Evolutionary conservation across 92 coral and sea anemone species (phyloP).

Genomic region (Porites rus): DNA sequence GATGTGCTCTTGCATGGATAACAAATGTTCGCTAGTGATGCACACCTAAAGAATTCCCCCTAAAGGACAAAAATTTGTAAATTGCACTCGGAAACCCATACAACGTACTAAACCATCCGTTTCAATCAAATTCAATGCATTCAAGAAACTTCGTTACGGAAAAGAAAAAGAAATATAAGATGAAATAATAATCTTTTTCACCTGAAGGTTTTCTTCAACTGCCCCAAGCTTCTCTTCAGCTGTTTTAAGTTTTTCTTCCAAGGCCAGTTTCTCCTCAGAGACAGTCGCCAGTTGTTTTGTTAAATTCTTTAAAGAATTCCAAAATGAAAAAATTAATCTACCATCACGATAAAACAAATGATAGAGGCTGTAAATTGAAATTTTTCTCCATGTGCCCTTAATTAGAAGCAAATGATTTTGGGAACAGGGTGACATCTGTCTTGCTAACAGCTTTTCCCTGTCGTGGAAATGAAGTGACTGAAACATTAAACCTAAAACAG

Average conservation of each 20-base stretch:
- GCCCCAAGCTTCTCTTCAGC: neutral
- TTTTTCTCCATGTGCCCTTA: no score
- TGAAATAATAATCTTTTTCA: neutral
- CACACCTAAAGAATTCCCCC: neutral
- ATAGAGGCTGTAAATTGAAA: neutral
- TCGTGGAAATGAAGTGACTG: no score
- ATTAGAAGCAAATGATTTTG: no score
- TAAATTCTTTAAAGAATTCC: constrained; percentile 16
- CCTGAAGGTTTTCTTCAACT: constrained; percentile 28
- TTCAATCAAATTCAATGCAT: no score
- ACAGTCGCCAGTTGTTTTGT: constrained; percentile 10
- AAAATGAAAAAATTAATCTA: neutral
- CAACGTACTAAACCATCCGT: no score
- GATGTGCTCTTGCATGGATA: no score
- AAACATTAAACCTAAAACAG: no score
- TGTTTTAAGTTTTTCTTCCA: constrained; percentile 16
- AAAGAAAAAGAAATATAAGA: neutral
- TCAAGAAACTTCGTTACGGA: neutral
- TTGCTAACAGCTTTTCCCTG: no score
- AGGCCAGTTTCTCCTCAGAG: constrained; percentile 6
- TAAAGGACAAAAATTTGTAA: neutral
- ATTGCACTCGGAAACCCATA: no score
- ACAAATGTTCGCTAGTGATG: no score
- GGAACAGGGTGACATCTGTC: no score
- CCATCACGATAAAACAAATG: neutral